Percentiles rank a stretch among this genome's conserved stretches.
These are phyloP conservation scores for Ricordea florida DNA, from an alignment of 92 coral and sea anemone species.

Conservation along the genomic window DNA sequence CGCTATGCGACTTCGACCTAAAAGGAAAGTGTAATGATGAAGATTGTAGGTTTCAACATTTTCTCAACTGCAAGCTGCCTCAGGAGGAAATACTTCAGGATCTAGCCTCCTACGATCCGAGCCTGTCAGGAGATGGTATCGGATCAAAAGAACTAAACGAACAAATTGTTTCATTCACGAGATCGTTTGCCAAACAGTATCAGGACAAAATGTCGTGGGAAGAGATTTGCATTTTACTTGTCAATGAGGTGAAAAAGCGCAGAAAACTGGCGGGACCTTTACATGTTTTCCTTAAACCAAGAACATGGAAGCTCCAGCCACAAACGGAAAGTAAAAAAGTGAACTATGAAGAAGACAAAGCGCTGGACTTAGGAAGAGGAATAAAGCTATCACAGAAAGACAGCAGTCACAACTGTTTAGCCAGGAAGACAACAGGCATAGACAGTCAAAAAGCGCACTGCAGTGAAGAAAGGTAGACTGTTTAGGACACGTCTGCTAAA, in stretches of 20 bases:
- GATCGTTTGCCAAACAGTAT: constrained; percentile 75
- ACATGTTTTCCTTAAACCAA: constrained; percentile 48
- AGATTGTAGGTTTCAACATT: constrained; percentile 81
- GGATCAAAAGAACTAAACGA: constrained; percentile 27
- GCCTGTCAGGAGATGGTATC: constrained; percentile 9
- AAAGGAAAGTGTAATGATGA: constrained; percentile 94
- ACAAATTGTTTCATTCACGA: constrained; percentile 39
- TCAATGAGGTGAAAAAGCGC: constrained; percentile 64
- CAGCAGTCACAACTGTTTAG: constrained; percentile 16
- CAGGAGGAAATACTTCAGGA: constrained; percentile 75
- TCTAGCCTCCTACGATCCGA: constrained; percentile 74
- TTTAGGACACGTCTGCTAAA: no score
- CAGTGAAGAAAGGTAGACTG: constrained; percentile 69
- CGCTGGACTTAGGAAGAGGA: constrained; percentile 44
- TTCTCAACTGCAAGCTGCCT: constrained; percentile 44
- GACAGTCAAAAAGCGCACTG: not conserved
- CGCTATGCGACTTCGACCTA: constrained; percentile 81
- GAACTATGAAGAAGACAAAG: constrained; percentile 17
- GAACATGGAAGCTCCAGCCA: constrained; percentile 44
- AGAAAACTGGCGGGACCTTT: constrained; percentile 52
- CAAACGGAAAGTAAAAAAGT: not conserved
- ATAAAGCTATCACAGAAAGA: constrained; percentile 28
- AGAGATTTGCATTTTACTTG: constrained; percentile 82
- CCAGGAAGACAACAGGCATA: constrained; percentile 8
- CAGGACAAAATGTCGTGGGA: constrained; percentile 82